Conservation (phyloP, 1,140 invertebrate genomes). For the Drosophila sp. region DNA sequence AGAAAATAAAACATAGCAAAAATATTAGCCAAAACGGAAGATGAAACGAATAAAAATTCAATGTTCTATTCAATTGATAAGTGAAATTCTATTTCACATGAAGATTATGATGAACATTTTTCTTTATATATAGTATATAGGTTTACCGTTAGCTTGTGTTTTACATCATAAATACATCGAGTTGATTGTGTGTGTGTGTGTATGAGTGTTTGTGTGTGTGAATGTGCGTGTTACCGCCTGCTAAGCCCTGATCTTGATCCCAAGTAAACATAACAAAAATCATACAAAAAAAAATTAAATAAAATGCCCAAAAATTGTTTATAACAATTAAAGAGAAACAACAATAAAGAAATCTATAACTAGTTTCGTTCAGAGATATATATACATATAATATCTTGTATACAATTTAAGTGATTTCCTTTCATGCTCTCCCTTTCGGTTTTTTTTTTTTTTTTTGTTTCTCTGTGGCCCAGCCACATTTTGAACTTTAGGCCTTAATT, state of each 20-base stretch:
- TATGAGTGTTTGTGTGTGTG: slow-evolving; percentile 21
- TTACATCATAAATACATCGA: slow-evolving; percentile 31
- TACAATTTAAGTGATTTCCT: slow-evolving; percentile 14
- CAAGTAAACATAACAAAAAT: slow-evolving; percentile 34
- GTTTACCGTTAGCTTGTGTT: slow-evolving; percentile 32
- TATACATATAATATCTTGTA: slow-evolving; percentile 11
- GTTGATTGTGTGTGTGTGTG: slow-evolving; percentile 23
- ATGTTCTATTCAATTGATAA: slow-evolving; percentile 6
- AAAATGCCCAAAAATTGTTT: slow-evolving; percentile 17
- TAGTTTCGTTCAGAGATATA: slow-evolving; percentile 38
- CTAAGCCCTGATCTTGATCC: slow-evolving; percentile 17
- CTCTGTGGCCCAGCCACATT: slow-evolving; percentile 73
- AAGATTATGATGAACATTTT: slow-evolving; percentile 3
- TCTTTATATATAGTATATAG: slow-evolving; percentile 18
- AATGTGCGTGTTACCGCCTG: slow-evolving; percentile 21
- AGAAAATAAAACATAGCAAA: slow-evolving; percentile 7
- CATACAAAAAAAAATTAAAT: slow-evolving; percentile 2
- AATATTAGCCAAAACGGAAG: background rate
- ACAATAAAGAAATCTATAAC: slow-evolving; percentile 34
- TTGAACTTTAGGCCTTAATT: slow-evolving; percentile 74
- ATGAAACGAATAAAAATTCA: slow-evolving; percentile 3
- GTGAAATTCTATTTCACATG: slow-evolving; percentile 2
- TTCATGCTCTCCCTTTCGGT: background rate
- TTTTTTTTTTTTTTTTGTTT: slow-evolving; percentile 35
- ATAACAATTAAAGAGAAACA: slow-evolving; percentile 17